These are phyloP conservation scores for Halichoerus grypus DNA, from an alignment of 2,113 vertebrate genomes.

Conservation along the genomic window DNA sequence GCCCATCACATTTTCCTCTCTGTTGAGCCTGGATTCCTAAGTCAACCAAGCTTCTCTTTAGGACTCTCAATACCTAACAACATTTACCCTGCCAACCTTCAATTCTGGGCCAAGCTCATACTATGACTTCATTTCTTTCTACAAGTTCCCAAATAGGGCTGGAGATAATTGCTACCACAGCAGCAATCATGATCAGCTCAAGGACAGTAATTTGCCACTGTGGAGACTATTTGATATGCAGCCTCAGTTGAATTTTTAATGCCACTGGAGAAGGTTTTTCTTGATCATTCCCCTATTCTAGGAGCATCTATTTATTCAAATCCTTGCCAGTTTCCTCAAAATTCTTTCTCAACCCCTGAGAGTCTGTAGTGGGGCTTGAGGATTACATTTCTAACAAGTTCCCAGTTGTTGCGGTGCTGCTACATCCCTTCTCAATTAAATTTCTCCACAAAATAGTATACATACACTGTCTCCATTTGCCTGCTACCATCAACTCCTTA, in stretches of 20 bases:
- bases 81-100: background rate
- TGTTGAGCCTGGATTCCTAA: background rate
- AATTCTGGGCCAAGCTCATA: background rate
- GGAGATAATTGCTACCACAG: background rate
- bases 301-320: background rate
- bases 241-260: background rate
- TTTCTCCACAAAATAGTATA: background rate
- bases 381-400: background rate
- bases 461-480: background rate
- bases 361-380: background rate
- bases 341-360: background rate
- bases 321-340: background rate
- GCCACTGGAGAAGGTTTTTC: background rate
- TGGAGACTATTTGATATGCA: background rate
- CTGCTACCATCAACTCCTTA: background rate
- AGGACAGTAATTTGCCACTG: background rate
- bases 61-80: background rate
- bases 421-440: background rate
- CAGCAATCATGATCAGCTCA: background rate
- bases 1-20: background rate
- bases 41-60: background rate
- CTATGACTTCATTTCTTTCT: background rate
- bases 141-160: background rate
- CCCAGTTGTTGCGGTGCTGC: background rate
- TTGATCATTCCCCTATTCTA: background rate